These are phyloP conservation scores for Chaetodon auriga DNA, from an alignment of 2,113 vertebrate genomes.

Conservation along the genomic window DNA sequence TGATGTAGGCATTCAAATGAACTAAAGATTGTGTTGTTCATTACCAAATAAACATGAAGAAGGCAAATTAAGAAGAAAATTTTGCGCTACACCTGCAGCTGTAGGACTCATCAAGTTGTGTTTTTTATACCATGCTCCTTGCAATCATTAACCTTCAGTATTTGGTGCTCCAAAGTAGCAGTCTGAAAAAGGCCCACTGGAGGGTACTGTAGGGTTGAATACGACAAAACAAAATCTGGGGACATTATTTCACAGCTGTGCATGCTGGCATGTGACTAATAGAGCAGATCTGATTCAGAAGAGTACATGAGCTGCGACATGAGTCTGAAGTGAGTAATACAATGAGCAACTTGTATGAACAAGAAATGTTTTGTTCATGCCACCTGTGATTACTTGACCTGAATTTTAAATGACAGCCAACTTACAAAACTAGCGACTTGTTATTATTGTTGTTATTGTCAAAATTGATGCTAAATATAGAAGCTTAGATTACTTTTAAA, in stretches of 20 bases:
- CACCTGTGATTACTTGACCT: conserved; percentile 6
- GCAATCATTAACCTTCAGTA: not conserved
- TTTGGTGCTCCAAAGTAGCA: conserved; percentile 14
- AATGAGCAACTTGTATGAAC: conserved; percentile 26
- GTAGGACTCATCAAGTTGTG: not conserved
- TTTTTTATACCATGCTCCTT: not conserved
- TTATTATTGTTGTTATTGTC: not conserved
- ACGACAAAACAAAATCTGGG: not conserved
- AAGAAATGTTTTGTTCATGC: conserved; percentile 34
- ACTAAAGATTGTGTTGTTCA: not conserved
- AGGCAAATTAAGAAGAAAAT: not conserved
- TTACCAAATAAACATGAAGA: not conserved
- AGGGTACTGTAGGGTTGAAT: conserved; percentile 50
- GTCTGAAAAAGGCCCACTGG: conserved; percentile 49
- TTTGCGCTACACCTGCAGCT: not conserved
- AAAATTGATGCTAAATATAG: not conserved
- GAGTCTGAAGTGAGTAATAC: conserved; percentile 38
- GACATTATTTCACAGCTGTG: conserved; percentile 53
- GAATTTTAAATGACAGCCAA: conserved; percentile 9
- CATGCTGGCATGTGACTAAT: conserved; percentile 64
- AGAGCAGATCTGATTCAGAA: conserved; percentile 50
- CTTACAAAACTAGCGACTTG: not conserved
- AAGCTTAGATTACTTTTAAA: not conserved
- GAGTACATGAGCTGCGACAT: conserved; percentile 51
- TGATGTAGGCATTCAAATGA: not conserved